These are phyloP conservation scores for Paramacrobiotus metropolitanus DNA, from an alignment of 1,140 invertebrate genomes.

Conservation along the genomic window DNA sequence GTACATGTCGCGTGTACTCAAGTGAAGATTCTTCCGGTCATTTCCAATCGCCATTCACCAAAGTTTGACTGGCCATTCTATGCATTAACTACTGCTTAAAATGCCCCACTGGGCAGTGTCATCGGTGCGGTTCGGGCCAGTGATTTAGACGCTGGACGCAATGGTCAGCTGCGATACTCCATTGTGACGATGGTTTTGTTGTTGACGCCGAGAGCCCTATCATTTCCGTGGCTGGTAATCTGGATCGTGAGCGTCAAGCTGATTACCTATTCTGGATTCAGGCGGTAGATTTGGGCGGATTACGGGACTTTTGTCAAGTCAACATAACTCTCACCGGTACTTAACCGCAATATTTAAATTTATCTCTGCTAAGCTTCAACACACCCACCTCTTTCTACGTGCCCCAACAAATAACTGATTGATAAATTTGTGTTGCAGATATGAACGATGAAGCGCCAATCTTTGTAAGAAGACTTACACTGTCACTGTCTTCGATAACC, in stretches of 20 bases:
- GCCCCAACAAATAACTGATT: no score
- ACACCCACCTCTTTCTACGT: not conserved
- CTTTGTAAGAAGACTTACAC: conserved; percentile 7
- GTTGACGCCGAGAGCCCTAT: conserved; percentile 60
- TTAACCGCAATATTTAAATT: no score
- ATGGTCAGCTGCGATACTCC: conserved; percentile 62
- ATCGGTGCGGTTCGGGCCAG: conserved; percentile 44
- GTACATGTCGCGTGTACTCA: conserved; percentile 25
- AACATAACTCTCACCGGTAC: not conserved
- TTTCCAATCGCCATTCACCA: conserved; percentile 52
- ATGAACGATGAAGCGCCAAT: conserved; percentile 10
- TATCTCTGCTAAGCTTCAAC: no score
- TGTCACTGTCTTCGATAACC: not conserved
- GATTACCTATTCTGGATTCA: conserved; percentile 66
- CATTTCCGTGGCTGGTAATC: conserved; percentile 51
- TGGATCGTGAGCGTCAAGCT: conserved; percentile 61
- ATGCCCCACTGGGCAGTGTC: conserved; percentile 46
- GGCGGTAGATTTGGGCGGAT: conserved; percentile 40
- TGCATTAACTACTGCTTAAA: conserved; percentile 57
- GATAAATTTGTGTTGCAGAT: no score
- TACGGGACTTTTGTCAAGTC: not conserved
- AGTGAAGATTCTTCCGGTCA: conserved; percentile 37
- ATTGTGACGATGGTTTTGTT: conserved; percentile 44
- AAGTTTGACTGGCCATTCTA: conserved; percentile 55
- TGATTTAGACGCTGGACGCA: conserved; percentile 69